phyloP scores from a whole-genome alignment of 1,140 invertebrate genomes.

The Hypsibius dujardini region DNA sequence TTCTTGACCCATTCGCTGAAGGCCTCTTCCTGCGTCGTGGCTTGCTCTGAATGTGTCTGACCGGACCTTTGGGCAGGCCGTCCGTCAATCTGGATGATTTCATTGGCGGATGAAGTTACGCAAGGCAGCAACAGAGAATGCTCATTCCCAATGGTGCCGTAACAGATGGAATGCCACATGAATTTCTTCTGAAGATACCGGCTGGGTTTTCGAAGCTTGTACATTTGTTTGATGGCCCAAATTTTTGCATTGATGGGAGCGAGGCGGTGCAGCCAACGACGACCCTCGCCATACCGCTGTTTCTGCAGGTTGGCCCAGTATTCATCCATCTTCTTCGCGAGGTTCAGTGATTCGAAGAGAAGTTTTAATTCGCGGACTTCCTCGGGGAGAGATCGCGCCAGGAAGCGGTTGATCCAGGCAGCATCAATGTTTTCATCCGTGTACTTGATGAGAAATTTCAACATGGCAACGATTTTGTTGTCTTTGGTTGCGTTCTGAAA shows the following conservation, averaged over 20 bases:
- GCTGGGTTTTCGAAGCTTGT: not conserved
- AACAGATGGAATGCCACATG: not conserved
- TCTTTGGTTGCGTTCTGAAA: not conserved
- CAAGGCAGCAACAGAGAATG: no score
- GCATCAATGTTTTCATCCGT: not conserved
- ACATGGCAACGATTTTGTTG: not conserved
- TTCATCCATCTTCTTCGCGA: not conserved
- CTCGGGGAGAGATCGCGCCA: not conserved
- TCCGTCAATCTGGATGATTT: no score
- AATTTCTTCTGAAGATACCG: not conserved
- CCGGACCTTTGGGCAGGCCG: no score
- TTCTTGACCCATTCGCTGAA: constrained; percentile 9
- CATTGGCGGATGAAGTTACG: no score
- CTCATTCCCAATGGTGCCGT: not conserved
- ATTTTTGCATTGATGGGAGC: constrained; percentile 3
- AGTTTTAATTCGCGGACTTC: not conserved
- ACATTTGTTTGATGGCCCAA: not conserved
- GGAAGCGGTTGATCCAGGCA: not conserved
- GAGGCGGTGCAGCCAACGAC: not conserved
- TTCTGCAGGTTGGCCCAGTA: not conserved
- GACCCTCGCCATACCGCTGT: not conserved
- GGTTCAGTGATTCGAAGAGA: not conserved
- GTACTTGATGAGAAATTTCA: constrained; percentile 7
- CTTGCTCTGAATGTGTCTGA: no score
- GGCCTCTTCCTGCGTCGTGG: not conserved